A percentile compares a stretch with the other conserved stretches of the same genome.
Conservation (phyloP, 2,888 invertebrate species). For the Hirtodrosophila duncani region DNA sequence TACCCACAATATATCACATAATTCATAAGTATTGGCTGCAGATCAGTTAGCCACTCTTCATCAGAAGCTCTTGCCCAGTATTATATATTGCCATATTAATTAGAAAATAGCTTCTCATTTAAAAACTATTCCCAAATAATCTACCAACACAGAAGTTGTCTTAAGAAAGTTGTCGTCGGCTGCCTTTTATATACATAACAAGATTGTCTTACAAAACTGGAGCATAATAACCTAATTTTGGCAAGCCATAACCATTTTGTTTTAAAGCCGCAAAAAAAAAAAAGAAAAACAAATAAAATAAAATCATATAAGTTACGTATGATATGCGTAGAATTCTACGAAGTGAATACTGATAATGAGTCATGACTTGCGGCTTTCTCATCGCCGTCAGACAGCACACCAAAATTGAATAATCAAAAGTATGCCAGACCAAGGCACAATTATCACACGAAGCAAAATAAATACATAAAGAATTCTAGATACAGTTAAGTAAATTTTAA, state of each 20-base stretch:
- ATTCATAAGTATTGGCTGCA: too few species aligned
- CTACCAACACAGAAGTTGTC: too few species aligned
- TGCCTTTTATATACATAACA: too few species aligned
- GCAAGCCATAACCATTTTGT: conserved; percentile 36
- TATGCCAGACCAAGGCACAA: conserved; percentile 1
- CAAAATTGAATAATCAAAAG: conserved; percentile 32
- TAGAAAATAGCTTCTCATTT: too few species aligned
- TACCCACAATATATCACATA: too few species aligned
- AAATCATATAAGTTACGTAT: conserved; percentile 33
- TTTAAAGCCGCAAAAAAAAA: conserved; percentile 13
- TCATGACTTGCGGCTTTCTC: conserved; percentile 49
- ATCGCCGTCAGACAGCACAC: conserved; percentile 12
- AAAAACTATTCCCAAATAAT: too few species aligned
- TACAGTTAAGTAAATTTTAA: conserved; percentile 65
- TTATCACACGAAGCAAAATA: conserved; percentile 24
- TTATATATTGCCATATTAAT: too few species aligned
- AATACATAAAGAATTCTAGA: conserved; percentile 44
- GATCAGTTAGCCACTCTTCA: too few species aligned
- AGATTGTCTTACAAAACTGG: background rate
- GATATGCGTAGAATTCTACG: conserved; percentile 48
- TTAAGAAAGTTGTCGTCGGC: too few species aligned
- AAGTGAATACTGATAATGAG: conserved; percentile 43
- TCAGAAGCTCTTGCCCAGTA: too few species aligned
- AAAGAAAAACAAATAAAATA: conserved; percentile 10
- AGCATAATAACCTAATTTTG: conserved; percentile 32